Conservation (phyloP, 2,113 vertebrate species). For the human (Homo sapiens) region GRCh38 chr5:44777001-44777500, state of each 20-base stretch:
- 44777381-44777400: background rate
- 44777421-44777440: background rate
- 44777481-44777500: background rate
- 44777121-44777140: background rate
- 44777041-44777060: background rate
- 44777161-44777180: background rate
- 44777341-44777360: background rate
- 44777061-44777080: background rate
- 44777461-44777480: background rate
- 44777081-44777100: background rate
- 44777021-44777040: background rate
- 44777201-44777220: background rate
- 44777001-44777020: background rate
- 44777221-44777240: background rate
- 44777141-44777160: background rate
- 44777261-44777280: background rate
- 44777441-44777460: background rate
- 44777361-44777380: background rate
- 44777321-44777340: background rate
- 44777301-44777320: background rate
- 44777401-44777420: conserved; percentile 14
- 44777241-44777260: background rate
- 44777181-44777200: background rate
- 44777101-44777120: background rate
- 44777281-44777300: background rate